Conservation (phyloP, 2,888 invertebrate genomes). For the Epistrophe eligans region DNA sequence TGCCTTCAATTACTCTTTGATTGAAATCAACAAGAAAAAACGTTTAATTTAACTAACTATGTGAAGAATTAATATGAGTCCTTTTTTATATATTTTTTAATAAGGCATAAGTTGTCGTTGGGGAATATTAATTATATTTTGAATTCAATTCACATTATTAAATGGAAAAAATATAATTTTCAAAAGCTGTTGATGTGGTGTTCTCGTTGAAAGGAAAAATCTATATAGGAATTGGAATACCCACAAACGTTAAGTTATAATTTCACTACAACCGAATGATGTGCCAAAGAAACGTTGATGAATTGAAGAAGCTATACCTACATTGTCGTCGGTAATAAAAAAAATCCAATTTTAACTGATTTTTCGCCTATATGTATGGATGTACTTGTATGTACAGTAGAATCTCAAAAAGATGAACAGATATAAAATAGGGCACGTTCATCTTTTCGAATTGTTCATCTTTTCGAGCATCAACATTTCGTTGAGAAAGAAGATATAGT, state of each 20-base stretch:
- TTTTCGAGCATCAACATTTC: too few relatives aligned
- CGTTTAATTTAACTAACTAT: conserved; percentile 6
- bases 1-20: conserved; percentile 70
- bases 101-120: conserved; percentile 23
- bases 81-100: conserved; percentile 27
- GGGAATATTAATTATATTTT: conserved; percentile 21
- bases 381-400: too few relatives aligned
- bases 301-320: too few relatives aligned
- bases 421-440: too few relatives aligned
- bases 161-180: background rate
- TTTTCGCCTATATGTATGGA: too few relatives aligned
- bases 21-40: conserved; percentile 57
- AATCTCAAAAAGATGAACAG: too few relatives aligned
- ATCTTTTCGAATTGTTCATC: too few relatives aligned
- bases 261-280: background rate
- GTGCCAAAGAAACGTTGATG: too few relatives aligned
- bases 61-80: conserved; percentile 2
- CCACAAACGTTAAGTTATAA: background rate
- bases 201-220: background rate
- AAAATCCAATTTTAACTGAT: too few relatives aligned
- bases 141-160: conserved; percentile 45
- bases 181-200: background rate
- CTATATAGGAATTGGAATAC: too few relatives aligned
- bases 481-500: too few relatives aligned
- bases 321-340: too few relatives aligned